phyloP scores from a whole-genome alignment of 2,113 vertebrate genomes.

The Pomatostomus ruficeps region DNA sequence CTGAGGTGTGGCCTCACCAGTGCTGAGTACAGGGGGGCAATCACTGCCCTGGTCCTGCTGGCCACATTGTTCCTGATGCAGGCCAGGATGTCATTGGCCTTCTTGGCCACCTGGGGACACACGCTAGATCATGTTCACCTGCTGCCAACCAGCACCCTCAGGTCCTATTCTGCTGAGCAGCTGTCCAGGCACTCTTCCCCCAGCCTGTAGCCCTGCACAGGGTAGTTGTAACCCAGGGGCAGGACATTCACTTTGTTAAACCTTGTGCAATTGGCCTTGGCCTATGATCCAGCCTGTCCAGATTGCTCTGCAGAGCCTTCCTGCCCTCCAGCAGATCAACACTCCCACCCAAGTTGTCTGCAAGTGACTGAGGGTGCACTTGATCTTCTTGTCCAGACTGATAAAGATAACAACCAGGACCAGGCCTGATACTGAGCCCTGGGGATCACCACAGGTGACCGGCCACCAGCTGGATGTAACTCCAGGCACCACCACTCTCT shows the following conservation, averaged over 20 bases:
- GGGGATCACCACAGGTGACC: neutral
- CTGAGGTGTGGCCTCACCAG: neutral
- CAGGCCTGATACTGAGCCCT: neutral
- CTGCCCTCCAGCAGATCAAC: neutral
- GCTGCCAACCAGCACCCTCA: rapidly evolving
- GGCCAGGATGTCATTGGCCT: neutral
- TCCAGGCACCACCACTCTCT: neutral
- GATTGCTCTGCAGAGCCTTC: neutral
- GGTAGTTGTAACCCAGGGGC: neutral
- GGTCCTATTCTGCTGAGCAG: neutral
- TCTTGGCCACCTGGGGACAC: neutral
- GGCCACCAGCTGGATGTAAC: neutral
- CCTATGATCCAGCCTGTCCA: neutral
- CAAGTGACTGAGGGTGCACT: neutral
- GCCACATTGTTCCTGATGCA: neutral
- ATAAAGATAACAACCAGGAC: neutral
- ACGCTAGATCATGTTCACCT: neutral
- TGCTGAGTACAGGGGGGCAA: neutral
- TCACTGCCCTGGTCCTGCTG: neutral
- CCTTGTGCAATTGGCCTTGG: neutral
- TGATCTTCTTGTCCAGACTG: neutral
- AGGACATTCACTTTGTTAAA: neutral
- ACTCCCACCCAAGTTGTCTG: neutral
- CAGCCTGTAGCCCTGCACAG: rapidly evolving
- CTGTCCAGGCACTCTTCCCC: neutral